Percentiles rank a stretch among this genome's conserved stretches.
Conservation (phyloP, 2,888 invertebrate genomes). For the Melinaea menophilus region DNA sequence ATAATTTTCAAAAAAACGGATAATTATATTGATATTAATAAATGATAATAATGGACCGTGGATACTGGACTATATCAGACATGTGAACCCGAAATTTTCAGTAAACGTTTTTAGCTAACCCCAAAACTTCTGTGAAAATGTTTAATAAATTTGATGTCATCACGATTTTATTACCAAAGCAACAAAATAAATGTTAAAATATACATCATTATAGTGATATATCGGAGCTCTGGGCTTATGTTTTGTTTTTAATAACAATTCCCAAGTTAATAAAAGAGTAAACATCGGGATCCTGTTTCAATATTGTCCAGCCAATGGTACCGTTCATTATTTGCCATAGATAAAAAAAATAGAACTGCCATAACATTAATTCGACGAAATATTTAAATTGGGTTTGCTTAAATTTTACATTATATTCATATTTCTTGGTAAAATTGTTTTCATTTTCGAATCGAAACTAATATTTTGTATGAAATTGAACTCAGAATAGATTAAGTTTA, state of each 20-base stretch:
- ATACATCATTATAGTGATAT: background rate
- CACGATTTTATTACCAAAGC: no score
- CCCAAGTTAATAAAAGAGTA: constrained; percentile 58
- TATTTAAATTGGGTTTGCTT: background rate
- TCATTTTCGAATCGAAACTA: no score
- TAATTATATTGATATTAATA: no score
- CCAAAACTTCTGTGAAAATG: no score
- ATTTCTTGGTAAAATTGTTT: constrained; percentile 11
- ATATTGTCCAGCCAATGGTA: constrained; percentile 46
- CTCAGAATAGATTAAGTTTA: background rate
- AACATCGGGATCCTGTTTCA: constrained; percentile 47
- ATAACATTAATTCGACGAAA: background rate
- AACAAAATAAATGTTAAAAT: background rate
- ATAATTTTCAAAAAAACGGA: no score
- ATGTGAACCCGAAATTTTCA: no score
- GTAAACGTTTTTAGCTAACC: no score
- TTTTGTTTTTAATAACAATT: constrained; percentile 57
- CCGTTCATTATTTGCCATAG: constrained; percentile 52
- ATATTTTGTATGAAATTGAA: no score
- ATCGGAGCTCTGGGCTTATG: constrained; percentile 7
- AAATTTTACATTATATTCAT: constrained; percentile 16
- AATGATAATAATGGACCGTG: no score
- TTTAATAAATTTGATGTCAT: no score
- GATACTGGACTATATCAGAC: no score
- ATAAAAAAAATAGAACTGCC: constrained; percentile 24